Evolutionary conservation across 2,888 invertebrate genomes (phyloP).

Genomic region (Tetragonula carbonaria): DNA sequence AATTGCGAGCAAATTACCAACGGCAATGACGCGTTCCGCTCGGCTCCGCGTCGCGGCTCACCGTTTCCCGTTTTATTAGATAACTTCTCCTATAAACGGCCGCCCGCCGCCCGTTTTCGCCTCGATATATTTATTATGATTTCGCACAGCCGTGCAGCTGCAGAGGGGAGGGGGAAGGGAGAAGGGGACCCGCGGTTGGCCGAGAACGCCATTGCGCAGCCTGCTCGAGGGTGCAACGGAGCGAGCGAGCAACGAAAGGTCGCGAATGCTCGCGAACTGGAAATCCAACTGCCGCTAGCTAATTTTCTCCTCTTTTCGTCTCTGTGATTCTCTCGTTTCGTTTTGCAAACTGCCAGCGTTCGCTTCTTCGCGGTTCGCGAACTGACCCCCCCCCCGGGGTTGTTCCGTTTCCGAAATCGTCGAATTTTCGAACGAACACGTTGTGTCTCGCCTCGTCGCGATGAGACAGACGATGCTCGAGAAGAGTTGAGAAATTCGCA

Average conservation of each 20-base stretch:
- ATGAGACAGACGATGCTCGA: too few relatives aligned
- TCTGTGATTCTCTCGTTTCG: not conserved
- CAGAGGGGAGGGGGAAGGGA: too few relatives aligned
- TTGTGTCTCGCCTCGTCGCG: too few relatives aligned
- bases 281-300: constrained; percentile 17
- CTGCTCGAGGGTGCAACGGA: constrained; percentile 35
- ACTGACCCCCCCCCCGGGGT: too few relatives aligned
- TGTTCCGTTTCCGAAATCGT: too few relatives aligned
- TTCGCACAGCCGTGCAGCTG: not conserved
- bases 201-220: constrained; percentile 15
- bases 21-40: constrained; percentile 9
- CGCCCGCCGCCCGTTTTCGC: constrained; percentile 13
- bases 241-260: constrained; percentile 1
- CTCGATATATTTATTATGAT: constrained; percentile 26
- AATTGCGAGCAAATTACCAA: constrained; percentile 17
- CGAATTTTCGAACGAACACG: too few relatives aligned
- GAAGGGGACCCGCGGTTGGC: not conserved
- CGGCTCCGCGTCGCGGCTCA: too few relatives aligned
- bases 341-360: not conserved
- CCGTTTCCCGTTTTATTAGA: constrained; percentile 25
- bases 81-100: constrained; percentile 10
- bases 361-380: not conserved
- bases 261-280: constrained; percentile 8
- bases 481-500: too few relatives aligned
- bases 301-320: constrained; percentile 23